Evolutionary conservation across 2,113 vertebrate genomes (phyloP).

Genomic region (Macquaria ambigua): DNA sequence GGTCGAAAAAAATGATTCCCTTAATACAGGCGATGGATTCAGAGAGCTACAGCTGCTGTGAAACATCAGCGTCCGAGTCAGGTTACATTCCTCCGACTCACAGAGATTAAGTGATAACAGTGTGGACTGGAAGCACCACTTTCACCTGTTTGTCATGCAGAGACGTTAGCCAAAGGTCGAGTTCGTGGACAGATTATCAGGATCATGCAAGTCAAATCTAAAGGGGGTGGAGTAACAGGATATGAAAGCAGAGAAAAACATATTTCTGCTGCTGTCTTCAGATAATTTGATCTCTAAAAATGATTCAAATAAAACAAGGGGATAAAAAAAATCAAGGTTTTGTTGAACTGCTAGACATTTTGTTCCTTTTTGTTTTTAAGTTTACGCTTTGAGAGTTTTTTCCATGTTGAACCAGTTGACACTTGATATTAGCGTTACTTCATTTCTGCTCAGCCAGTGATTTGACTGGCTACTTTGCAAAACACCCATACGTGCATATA

Average conservation of each 20-base stretch:
- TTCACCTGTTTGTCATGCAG: not conserved
- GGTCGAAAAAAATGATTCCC: too few species aligned
- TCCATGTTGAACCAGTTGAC: conserved; percentile 24
- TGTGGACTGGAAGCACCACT: not conserved
- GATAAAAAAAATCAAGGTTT: too few species aligned
- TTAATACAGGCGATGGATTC: not conserved
- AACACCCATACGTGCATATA: conserved; percentile 25
- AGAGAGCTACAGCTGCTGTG: conserved; percentile 23
- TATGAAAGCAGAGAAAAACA: not conserved
- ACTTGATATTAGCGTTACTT: conserved; percentile 20
- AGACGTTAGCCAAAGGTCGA: not conserved
- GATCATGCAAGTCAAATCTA: too few species aligned
- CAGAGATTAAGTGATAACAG: not conserved
- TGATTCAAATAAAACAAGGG: not conserved
- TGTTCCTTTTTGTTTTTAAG: too few species aligned
- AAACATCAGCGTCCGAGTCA: not conserved
- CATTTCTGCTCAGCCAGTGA: conserved; percentile 25
- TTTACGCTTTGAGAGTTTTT: not conserved
- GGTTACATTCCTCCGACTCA: not conserved
- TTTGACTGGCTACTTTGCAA: conserved; percentile 17
- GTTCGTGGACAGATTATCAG: not conserved
- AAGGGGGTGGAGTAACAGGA: not conserved
- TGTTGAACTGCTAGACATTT: too few species aligned
- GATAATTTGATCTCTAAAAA: not conserved
- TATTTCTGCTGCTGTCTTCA: not conserved